Base-by-base conservation (phyloP, 2,113 vertebrate genomes). In the pig (Sus scrofa) region DNA sequence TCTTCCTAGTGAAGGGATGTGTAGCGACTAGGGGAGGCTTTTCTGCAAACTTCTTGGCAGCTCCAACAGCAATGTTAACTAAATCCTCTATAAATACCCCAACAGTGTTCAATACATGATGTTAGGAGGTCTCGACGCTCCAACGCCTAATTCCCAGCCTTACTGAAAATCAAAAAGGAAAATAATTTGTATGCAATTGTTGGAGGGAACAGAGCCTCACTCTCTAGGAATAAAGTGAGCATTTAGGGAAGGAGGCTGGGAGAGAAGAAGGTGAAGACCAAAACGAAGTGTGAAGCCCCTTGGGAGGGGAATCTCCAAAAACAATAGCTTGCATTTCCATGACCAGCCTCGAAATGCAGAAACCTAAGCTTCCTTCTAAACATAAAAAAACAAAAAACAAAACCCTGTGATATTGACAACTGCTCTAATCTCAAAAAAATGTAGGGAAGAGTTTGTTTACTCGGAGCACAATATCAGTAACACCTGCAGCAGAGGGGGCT, bases 1-100 rank as follows among this genome's bases (percentile, higher is more conserved):
- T 95, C 98, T 98, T 97, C 73, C 96, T 97, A 77, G 97, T 68
- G 89, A 98, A 93, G 54, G 77, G 78, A 74, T 92, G 83, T 94
- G 84, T 54, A 14, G 15, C 96, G 94, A 95, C 95, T 62, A 96
- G 89, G 67, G 95, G 97, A 75, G 89, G 70, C 30, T 70, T 97
- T 97, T 96, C 87, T 94, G 54, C 90, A 71, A 96, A 71, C 68
- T 97, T 82, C 93, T 90, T 92, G 7, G 88, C 75, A 97, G 91
- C 39, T 54, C 95, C 78, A 44, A 90, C 81, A 74, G 91, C 27
- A 58, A 93, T 63, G 62, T 84, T 96, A 97, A 96, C 91, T 84
- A 97, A 98, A 98, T 93, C 90, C 63, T 92, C 93, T 87, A 70
- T 92, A 97, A 98, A 96, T 95, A 82, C 20, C 94, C 56, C 85